A percentile compares a stretch with the other conserved stretches of the same genome.
Conservation (phyloP, 2,113 vertebrate genomes). For the Antechinus flavipes region DNA sequence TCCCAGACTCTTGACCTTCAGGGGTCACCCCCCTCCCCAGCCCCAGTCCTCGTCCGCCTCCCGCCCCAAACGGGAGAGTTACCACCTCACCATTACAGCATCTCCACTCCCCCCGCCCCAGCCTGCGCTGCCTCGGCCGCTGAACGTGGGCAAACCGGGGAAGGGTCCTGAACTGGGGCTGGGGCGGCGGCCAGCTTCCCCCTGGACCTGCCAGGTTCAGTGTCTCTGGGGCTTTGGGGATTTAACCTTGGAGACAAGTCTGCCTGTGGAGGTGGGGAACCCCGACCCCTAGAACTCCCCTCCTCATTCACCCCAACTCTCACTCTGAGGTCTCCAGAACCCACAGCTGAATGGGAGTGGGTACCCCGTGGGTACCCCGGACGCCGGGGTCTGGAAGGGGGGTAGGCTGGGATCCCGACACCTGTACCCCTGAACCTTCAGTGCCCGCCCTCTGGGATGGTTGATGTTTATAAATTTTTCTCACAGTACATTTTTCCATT, state of each 20-base stretch:
- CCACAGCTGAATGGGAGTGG: not conserved
- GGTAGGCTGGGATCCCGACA: no score
- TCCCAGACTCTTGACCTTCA: not conserved
- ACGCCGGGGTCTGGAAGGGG: not conserved
- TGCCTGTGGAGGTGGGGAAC: not conserved
- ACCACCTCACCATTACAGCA: not conserved
- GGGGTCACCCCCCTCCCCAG: not conserved
- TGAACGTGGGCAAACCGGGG: not conserved
- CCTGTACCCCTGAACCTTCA: not conserved
- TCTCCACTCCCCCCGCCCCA: not conserved
- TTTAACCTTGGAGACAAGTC: not conserved
- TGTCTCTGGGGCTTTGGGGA: not conserved
- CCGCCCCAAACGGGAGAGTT: no score
- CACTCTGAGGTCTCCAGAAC: not conserved
- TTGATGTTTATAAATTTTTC: not conserved
- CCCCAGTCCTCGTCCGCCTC: not conserved
- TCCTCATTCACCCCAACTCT: not conserved
- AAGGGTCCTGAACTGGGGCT: no score
- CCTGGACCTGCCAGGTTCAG: not conserved
- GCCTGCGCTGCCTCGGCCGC: not conserved
- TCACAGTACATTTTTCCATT: constrained; percentile 11
- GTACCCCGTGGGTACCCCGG: no score
- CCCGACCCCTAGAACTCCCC: not conserved
- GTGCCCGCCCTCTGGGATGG: not conserved
- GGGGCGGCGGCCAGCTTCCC: not conserved